Percentiles rank a stretch among this genome's conserved stretches.
Conservation (phyloP, 2,797 vertebrate genomes). For the Zalophus californianus region DNA sequence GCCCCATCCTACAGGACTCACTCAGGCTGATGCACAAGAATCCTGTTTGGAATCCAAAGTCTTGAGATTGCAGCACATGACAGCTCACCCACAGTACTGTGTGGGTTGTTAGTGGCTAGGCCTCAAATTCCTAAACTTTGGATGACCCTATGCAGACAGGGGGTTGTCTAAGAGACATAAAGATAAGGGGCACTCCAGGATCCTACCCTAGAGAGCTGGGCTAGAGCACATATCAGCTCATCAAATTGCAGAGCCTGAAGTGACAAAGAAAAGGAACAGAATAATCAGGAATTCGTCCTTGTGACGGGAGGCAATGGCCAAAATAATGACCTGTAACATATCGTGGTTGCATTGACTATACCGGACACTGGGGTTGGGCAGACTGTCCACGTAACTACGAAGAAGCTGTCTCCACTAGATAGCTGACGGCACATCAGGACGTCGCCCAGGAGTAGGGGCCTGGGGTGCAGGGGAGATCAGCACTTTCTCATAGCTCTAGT, state of each 20-base stretch:
- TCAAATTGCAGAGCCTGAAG: not conserved
- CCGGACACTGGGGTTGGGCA: not conserved
- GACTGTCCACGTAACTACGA: not conserved
- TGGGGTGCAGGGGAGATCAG: not conserved
- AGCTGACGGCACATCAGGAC: not conserved
- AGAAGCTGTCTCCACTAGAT: fast-evolving
- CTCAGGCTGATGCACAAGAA: not conserved
- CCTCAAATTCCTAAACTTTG: not conserved
- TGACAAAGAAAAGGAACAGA: not conserved
- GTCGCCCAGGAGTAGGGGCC: fast-evolving
- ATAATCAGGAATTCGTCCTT: not conserved
- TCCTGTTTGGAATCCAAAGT: not conserved
- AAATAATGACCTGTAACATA: not conserved
- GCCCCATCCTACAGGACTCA: not conserved
- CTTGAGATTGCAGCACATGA: fast-evolving
- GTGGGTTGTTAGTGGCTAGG: not conserved
- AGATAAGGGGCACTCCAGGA: not conserved
- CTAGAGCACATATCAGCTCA: not conserved
- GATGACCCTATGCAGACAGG: not conserved
- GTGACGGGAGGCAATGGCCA: not conserved
- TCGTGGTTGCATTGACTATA: no score
- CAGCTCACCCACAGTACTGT: fast-evolving
- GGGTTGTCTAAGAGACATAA: not conserved
- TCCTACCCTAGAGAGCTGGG: not conserved
- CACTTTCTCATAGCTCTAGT: not conserved